Base-by-base conservation (phyloP, 2,888 invertebrate genomes). In the Thymelicus acteon region DNA sequence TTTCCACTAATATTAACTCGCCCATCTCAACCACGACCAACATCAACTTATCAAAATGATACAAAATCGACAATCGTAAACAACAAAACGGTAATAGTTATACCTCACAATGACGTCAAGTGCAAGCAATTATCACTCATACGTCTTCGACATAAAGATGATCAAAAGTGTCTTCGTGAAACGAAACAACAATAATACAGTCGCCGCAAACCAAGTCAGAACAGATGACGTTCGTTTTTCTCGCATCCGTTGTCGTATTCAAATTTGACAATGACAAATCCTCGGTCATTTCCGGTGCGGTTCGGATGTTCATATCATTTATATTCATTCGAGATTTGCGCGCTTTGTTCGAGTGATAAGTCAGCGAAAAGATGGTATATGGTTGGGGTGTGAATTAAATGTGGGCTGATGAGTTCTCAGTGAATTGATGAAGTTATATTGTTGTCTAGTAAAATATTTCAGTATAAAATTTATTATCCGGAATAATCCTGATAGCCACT, bases 231-330 rank as follows among this genome's bases (percentile, higher is more conserved):
- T 87, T 89, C 90, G 90, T 91, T 90, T 91, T 89, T 89, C 90
- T 86, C 88, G 82, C 88, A 87, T 88, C 89, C 88, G 87, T 75
- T 86, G 84, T 81, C 84, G 89, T 88, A 92, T 92, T 92, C 91
- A 92, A 92, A 92, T 92, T 88, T 91, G 92, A 92, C 91, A 88
- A 78, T 90, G 92, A 92, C 92, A 92, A 91, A 92, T 92, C 86
- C 82, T 82, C 87, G 89, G 90, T 84, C 84, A 87, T 90, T 91
- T 91, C 92, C 91, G 86, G 74, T 89, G 88, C 80, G 88, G 88
- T 87, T 88, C 80, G 91, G 90, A 90, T 89, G 88, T 90, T 86
- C 86, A 86, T 86, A 85, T 91, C 90, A 89, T 90, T 92, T 91
- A 85, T 92, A 90, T 90, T 90, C 89, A 89, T 91, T 90, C 87